A percentile compares a stretch with the other conserved stretches of the same genome.
phyloP scores from a whole-genome alignment of 37 sponge, comb jelly and placozoan species.

The Theonella swinhoei region DNA sequence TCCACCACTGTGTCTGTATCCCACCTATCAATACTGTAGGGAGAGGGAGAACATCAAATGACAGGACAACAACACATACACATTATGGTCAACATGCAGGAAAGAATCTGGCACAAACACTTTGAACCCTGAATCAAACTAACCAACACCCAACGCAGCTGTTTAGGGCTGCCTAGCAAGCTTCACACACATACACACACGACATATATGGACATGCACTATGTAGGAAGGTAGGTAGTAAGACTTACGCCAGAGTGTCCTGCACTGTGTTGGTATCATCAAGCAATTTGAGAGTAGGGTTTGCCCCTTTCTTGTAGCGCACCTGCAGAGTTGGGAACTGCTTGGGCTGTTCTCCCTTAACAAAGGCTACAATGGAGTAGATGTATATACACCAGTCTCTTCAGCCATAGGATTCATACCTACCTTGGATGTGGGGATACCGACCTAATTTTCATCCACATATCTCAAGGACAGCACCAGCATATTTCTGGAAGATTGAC shows the following conservation, averaged over 20 bases:
- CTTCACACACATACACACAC: too few relatives aligned
- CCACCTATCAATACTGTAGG: slow-evolving; percentile 88
- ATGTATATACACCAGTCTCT: not conserved
- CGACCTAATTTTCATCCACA: slow-evolving; percentile 92
- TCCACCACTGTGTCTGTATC: slow-evolving; percentile 86
- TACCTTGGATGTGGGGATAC: slow-evolving; percentile 89
- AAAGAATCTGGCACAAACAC: too few relatives aligned
- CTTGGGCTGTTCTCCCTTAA: slow-evolving; percentile 60
- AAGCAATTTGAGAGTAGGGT: slow-evolving; percentile 73
- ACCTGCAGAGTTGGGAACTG: slow-evolving; percentile 65
- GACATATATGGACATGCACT: not conserved
- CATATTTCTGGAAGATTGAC: slow-evolving; percentile 50
- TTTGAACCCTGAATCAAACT: not conserved
- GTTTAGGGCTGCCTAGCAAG: too few relatives aligned
- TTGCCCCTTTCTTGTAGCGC: slow-evolving; percentile 82
- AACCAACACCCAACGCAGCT: too few relatives aligned
- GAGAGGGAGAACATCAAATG: slow-evolving; percentile 3
- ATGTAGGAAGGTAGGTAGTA: not conserved
- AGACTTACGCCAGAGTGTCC: slow-evolving; percentile 80
- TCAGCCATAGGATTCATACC: not conserved
- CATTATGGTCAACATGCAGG: too few relatives aligned
- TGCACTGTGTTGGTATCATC: slow-evolving; percentile 77
- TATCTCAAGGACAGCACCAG: slow-evolving; percentile 86
- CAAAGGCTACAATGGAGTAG: slow-evolving; percentile 48
- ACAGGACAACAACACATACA: too few relatives aligned